These are phyloP conservation scores for Paradisaea rubra DNA, from an alignment of 2,113 vertebrate species.

Conservation along the genomic window DNA sequence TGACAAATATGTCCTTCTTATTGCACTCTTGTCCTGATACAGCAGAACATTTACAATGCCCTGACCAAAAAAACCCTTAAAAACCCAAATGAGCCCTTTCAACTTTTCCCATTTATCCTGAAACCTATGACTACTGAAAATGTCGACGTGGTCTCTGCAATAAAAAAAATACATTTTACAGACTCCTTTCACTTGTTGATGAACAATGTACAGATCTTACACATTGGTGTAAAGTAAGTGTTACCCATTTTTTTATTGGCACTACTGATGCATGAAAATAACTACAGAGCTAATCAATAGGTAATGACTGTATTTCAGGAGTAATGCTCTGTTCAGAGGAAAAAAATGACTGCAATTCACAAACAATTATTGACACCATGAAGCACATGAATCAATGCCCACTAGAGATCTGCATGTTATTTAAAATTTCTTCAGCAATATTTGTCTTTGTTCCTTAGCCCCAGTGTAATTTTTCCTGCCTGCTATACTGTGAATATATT, in stretches of 20 bases:
- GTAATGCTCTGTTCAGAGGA: not conserved
- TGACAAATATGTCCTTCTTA: not conserved
- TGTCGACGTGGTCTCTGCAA: not conserved
- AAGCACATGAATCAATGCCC: not conserved
- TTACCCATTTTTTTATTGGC: not conserved
- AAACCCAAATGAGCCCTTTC: not conserved
- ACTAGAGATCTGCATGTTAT: not conserved
- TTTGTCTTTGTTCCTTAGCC: not conserved
- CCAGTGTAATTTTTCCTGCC: not conserved
- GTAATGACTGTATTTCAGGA: conserved; percentile 4
- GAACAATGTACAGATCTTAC: not conserved
- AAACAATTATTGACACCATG: conserved; percentile 20
- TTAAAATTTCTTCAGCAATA: not conserved
- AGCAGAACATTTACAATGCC: not conserved
- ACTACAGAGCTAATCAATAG: conserved; percentile 9
- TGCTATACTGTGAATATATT: not conserved
- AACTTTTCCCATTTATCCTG: not conserved
- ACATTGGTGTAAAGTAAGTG: not conserved
- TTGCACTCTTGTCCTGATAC: not conserved
- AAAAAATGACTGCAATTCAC: conserved; percentile 11
- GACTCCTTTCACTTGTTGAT: not conserved
- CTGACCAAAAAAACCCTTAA: not conserved
- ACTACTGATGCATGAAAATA: not conserved
- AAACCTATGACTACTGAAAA: not conserved
- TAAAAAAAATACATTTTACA: not conserved